phyloP scores from a whole-genome alignment of 1,140 invertebrate genomes.

The Drosophila neocordata region DNA sequence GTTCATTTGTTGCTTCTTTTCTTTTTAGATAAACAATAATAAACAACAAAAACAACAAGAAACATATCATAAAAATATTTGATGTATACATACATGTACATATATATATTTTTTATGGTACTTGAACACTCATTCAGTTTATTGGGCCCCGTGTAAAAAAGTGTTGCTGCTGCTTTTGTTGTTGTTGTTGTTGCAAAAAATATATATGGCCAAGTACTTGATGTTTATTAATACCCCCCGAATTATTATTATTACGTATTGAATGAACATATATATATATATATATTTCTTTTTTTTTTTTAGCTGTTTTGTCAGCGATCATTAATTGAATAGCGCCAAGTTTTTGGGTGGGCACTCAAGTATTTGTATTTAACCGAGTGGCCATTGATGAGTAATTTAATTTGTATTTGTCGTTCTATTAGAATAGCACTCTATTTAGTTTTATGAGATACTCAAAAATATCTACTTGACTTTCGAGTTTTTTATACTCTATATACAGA shows the following conservation, averaged over 20 bases:
- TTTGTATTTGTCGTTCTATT: constrained; percentile 81
- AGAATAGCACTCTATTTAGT: constrained; percentile 73
- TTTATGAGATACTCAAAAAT: constrained; percentile 79
- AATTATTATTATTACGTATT: constrained; percentile 39
- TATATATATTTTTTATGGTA: constrained; percentile 75
- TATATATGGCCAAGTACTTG: constrained; percentile 44
- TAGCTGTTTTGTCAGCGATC: constrained; percentile 7
- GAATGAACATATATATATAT: background rate
- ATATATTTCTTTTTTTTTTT: background rate
- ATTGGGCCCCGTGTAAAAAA: constrained; percentile 56
- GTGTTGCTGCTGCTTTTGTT: constrained; percentile 31
- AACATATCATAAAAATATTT: constrained; percentile 44
- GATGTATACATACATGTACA: too few relatives aligned
- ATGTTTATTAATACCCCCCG: constrained; percentile 57
- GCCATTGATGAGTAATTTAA: constrained; percentile 74
- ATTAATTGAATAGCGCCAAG: constrained; percentile 25
- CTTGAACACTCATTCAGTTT: constrained; percentile 68
- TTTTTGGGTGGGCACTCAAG: constrained; percentile 17
- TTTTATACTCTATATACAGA: constrained; percentile 59
- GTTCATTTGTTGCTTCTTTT: constrained; percentile 13
- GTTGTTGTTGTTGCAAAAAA: constrained; percentile 31
- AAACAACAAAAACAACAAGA: constrained; percentile 9
- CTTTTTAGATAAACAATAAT: constrained; percentile 34
- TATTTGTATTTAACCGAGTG: constrained; percentile 11
- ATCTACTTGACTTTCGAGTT: constrained; percentile 78